Base-by-base conservation (phyloP, 1,140 invertebrate species). In the Elysia chlorotica region DNA sequence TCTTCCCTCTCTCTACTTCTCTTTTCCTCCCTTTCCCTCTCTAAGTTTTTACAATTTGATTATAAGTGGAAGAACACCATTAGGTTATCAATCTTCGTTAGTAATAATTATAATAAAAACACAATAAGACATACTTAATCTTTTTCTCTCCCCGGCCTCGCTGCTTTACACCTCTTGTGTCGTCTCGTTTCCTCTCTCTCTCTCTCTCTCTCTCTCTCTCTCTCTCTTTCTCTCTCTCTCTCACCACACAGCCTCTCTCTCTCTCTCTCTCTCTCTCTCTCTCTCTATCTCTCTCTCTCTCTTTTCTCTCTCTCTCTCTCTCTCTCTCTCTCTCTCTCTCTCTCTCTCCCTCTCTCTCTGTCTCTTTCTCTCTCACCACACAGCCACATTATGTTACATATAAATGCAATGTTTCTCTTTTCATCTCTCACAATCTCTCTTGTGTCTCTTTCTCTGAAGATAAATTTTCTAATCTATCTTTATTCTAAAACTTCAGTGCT, bases 191-290 rank as follows among this genome's bases (percentile, higher is more conserved):
- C 35, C 33, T 36, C 61, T 63, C 61, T 63, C 33, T 36, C 30
- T 36, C 33, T 63, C 23, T 63, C 17, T 63, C 17, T 63, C 61
- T 33, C 33, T 63, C 28, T 63, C 33, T 10, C 30, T 63, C 35
- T 35, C 61, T 30, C 33, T 36, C 31, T 63, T 14, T 63, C 33
- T 33, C 33, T 33, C 61, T 36, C 33, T 36, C 31, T 63, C 23
- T 36, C n/a, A 48, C 41, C n/a, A 48, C n/a, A 48, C n/a, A n/a
- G 37, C 61, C 4, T 71, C 31, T 72, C 66, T 65, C 33, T 71
- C 48, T 57, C 48, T 48, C 31, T 74, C 0, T 65, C 65, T 63
- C 31, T 71, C 66, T 65, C 28, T 63, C 21, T 71, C 25, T 72
- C 37, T 63, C 31, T 61, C 30, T 66, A 38, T 61, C 30, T 76